Evolutionary conservation across 2,113 vertebrate species (phyloP).

Genomic region (Uria aalge): DNA sequence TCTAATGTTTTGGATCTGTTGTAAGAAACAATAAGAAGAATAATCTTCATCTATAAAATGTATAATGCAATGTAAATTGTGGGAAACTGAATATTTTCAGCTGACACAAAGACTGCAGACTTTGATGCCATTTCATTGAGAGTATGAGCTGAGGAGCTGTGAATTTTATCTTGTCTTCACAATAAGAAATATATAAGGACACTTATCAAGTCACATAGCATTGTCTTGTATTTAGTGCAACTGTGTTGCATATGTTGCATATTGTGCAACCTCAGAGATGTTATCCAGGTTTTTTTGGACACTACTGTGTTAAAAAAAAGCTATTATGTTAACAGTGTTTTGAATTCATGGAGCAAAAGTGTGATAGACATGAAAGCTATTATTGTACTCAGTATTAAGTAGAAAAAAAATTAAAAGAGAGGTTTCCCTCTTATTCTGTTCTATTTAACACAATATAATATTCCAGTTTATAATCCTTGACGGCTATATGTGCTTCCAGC

Average conservation of each 20-base stretch:
- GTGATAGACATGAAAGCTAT: not conserved
- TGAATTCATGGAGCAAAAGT: not conserved
- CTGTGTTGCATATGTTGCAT: not conserved
- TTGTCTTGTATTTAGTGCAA: not conserved
- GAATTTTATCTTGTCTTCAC: not conserved
- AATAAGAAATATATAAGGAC: not conserved
- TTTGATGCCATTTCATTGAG: not conserved
- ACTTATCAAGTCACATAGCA: not conserved
- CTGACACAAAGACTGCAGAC: not conserved
- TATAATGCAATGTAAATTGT: not conserved
- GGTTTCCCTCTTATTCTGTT: not conserved
- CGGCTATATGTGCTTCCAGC: not conserved
- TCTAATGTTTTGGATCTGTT: not conserved
- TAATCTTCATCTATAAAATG: not conserved
- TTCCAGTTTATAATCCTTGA: not conserved
- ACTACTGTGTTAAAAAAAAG: rapidly evolving
- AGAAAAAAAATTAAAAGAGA: too few relatives aligned
- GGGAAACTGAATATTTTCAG: not conserved
- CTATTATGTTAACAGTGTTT: not conserved
- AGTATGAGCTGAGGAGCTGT: not conserved
- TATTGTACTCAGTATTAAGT: not conserved
- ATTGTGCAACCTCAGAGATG: not conserved
- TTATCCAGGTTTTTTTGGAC: not conserved
- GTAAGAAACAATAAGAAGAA: not conserved
- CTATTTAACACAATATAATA: not conserved